Base-by-base conservation (phyloP, 2,888 invertebrate species). In the Poecilus cupreus region DNA sequence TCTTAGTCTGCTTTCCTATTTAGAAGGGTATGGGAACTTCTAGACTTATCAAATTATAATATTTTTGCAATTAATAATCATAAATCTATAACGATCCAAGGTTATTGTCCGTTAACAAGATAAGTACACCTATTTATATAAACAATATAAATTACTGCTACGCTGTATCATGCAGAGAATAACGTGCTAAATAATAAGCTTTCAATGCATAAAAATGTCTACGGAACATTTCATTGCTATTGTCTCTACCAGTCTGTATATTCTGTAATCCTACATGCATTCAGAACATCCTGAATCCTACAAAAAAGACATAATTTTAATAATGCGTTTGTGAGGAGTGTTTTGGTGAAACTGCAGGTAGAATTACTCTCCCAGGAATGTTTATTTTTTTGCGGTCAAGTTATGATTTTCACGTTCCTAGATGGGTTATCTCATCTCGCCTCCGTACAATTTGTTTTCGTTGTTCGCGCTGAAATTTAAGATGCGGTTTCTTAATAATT, bases 1-100 rank as follows among this genome's bases (percentile, higher is more conserved):
- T n/a, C n/a, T n/a, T n/a, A n/a, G n/a, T n/a, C n/a, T n/a, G n/a
- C n/a, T n/a, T n/a, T n/a, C n/a, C 20, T 11, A 54, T 22, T 20
- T 10, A 11, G n/a, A 3, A 32, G 13, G 26, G 24, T 60, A 26
- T 60, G 60, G 4, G 13, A 60, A 60, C 60, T 13, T 60, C n/a
- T 13, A 60, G 20, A 6, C 10, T 0, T n/a, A 60, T n/a, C 24
- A 60, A 26, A 68, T 18, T 68, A 68, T 37, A 68, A 68, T 68
- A 68, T 68, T 68, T 68, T 32, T 13, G 84, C 84, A 84, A 84
- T 84, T 84, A 84, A 83, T 82, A 82, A 83, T 82, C 83, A 84
- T 84, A 84, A 84, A 84, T 84, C 84, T 83, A 83, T 83, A 82
- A 43, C 18, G 54, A 24, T 64, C 82, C 83, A 84, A 84, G 84